These are phyloP conservation scores for Enteromius mattozi DNA, from an alignment of 2,797 vertebrate genomes.

Conservation along the genomic window DNA sequence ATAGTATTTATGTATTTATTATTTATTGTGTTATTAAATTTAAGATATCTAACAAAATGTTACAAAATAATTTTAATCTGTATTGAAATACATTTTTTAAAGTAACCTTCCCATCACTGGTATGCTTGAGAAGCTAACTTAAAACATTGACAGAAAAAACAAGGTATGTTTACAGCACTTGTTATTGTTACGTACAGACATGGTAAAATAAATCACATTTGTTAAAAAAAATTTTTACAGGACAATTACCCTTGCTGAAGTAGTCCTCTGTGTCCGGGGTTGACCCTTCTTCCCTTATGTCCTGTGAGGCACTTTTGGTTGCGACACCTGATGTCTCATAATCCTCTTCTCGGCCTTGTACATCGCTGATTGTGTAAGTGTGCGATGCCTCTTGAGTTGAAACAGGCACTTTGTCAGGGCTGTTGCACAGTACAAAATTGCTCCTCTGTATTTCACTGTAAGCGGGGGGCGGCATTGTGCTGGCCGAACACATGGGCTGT, in stretches of 20 bases:
- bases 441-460: slow-evolving; percentile 72
- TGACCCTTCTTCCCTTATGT: slow-evolving; percentile 84
- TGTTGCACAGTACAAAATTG: slow-evolving; percentile 83
- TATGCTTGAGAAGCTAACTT: not conserved
- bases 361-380: slow-evolving; percentile 85
- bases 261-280: slow-evolving; percentile 86
- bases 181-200: not conserved
- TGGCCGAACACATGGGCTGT: slow-evolving; percentile 54
- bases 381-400: slow-evolving; percentile 81
- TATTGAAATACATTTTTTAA: not conserved
- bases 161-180: not conserved
- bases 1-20: no score
- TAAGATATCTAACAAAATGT: not conserved
- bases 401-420: slow-evolving; percentile 92
- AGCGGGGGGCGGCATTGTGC: slow-evolving; percentile 66
- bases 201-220: not conserved
- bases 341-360: slow-evolving; percentile 82
- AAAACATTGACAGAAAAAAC: not conserved
- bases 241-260: slow-evolving; percentile 87
- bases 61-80: not conserved
- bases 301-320: slow-evolving; percentile 95
- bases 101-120: not conserved
- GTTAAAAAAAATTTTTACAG: not conserved
- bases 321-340: slow-evolving; percentile 88
- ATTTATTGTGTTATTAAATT: not conserved